Conservation (phyloP, 2,888 invertebrate species). For the Tryphoninae sp. region DNA sequence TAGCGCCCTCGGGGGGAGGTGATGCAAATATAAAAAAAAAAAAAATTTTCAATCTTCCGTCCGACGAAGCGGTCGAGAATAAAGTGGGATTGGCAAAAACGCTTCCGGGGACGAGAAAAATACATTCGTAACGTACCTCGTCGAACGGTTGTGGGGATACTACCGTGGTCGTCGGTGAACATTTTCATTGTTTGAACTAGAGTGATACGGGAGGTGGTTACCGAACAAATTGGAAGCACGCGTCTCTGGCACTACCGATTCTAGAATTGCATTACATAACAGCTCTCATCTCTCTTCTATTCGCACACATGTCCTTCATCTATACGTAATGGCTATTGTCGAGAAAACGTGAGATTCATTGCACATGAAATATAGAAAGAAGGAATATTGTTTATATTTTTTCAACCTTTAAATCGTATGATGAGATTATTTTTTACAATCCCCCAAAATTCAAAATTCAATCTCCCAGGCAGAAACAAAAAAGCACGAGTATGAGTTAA, state of each 20-base stretch:
- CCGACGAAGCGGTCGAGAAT: not conserved
- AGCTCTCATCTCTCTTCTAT: conserved; percentile 12
- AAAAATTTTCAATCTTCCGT: conserved; percentile 41
- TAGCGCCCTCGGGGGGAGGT: conserved; percentile 10
- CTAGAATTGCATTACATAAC: conserved; percentile 29
- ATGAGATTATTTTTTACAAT: not conserved
- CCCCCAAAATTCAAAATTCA: not conserved
- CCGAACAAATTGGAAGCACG: conserved; percentile 39
- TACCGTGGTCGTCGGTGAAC: conserved; percentile 16
- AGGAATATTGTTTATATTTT: not conserved
- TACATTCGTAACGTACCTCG: conserved; percentile 36
- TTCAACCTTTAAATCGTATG: not conserved
- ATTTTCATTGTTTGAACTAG: conserved; percentile 38
- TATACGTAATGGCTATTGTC: not conserved
- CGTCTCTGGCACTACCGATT: not conserved
- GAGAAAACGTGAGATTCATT: not conserved
- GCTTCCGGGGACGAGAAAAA: conserved; percentile 5
- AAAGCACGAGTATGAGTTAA: too few species aligned
- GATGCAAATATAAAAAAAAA: conserved; percentile 33
- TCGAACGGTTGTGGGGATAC: conserved; percentile 12
- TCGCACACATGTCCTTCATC: not conserved
- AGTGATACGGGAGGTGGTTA: not conserved
- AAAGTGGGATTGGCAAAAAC: not conserved
- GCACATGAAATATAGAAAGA: not conserved
- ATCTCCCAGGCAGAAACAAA: not conserved